Evolutionary conservation across 2,113 vertebrate species (phyloP), one percentile per base, ranked within the genome.

Genomic region (Dascyllus trimaculatus): DNA sequence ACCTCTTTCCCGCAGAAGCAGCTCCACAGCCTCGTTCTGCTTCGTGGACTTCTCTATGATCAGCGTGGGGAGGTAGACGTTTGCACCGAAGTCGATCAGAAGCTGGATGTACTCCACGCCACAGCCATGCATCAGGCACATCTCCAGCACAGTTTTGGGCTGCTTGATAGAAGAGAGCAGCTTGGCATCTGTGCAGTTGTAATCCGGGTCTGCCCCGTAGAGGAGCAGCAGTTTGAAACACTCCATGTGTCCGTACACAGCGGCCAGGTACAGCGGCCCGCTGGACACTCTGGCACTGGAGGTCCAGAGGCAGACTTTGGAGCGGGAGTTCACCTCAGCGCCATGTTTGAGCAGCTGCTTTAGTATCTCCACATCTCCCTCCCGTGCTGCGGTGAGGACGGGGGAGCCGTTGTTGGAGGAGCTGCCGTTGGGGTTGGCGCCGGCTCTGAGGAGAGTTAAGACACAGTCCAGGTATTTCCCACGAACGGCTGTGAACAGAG

Each of bases 71-170:
- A 99, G 95, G 89, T 97, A 98, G 59, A 98, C 91, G 1, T 98
- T 96, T 13, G 97, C 97, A 10, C 98, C 98, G 6, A 99, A 99
- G 91, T 99, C 97, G 61, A 98, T 94, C 60, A 99, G 95, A 11
- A 99, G 92, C 78, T 95, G 89, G 64, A 98, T 59, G 82, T 97
- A 99, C 46, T 97, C 93, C 0, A 90, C 66, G 1, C 91, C 92
- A 8, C 95, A 96, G 75, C 94, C 94, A 5, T 95, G 90, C 74
- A 91, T 91, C 15, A 96, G 90, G 77, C 95, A 96, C 91, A 94
- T 94, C 78, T 96, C 95, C 77, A 96, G 86, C 74, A 95, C 94
- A 0, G 94, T 95, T 73, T 94, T 95, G 40, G 94, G 94, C 71
- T 94, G 92, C 79, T 93, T 95, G 73, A 92, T 89, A 2, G 85